Percentiles rank a stretch among this genome's conserved stretches.
phyloP scores from a whole-genome alignment of 2,888 invertebrate genomes.

The Ligdia adustata region DNA sequence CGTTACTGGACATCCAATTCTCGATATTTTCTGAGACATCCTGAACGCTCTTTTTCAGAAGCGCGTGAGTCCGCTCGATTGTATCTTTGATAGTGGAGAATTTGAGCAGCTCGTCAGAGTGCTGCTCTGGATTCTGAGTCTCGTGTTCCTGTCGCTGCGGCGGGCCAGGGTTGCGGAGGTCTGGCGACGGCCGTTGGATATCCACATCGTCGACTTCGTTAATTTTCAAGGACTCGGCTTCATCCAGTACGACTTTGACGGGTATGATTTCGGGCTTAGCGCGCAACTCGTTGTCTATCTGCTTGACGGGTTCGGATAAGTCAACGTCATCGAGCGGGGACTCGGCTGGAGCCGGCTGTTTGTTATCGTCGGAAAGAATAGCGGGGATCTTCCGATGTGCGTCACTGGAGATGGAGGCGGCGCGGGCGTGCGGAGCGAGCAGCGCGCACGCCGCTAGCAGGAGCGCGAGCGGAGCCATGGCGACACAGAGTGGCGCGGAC shows the following conservation, averaged over 20 bases:
- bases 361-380: slow-evolving; percentile 38
- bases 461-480: slow-evolving; percentile 70
- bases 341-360: slow-evolving; percentile 42
- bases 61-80: slow-evolving; percentile 52
- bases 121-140: slow-evolving; percentile 66
- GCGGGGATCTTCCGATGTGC: slow-evolving; percentile 34
- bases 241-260: slow-evolving; percentile 62
- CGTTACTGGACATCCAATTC: slow-evolving; percentile 50
- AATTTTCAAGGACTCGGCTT: slow-evolving; percentile 42
- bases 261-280: slow-evolving; percentile 55
- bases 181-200: slow-evolving; percentile 57
- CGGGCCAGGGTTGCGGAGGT: slow-evolving; percentile 65
- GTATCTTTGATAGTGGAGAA: slow-evolving; percentile 53
- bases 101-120: slow-evolving; percentile 49
- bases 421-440: slow-evolving; percentile 58
- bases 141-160: slow-evolving; percentile 75
- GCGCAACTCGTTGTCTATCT: slow-evolving; percentile 57
- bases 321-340: slow-evolving; percentile 51
- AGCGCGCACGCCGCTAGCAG: slow-evolving; percentile 57
- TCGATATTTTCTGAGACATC: slow-evolving; percentile 59
- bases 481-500: slow-evolving; percentile 43
- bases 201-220: slow-evolving; percentile 43
- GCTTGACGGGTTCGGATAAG: slow-evolving; percentile 52
- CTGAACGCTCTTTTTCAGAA: slow-evolving; percentile 53
- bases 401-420: slow-evolving; percentile 52